A percentile compares a stretch with the other conserved stretches of the same genome.
phyloP scores from a whole-genome alignment of 2,797 vertebrate genomes.

The Anisognathus igniventris region DNA sequence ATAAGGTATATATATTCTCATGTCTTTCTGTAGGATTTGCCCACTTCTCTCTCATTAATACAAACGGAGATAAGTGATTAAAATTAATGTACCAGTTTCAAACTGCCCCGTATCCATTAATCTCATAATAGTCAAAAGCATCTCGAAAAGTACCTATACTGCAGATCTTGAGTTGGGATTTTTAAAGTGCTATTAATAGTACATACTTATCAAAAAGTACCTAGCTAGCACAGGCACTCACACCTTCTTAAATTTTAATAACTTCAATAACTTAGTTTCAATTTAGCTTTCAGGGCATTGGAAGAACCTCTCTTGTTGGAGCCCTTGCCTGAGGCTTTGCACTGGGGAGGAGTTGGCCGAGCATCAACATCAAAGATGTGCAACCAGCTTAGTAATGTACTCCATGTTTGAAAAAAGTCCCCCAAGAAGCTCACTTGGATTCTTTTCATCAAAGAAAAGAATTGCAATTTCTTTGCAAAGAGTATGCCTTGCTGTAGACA shows the following conservation, averaged over 20 bases:
- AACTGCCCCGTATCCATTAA: conserved; percentile 43
- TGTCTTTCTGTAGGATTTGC: background rate
- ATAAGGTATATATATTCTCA: background rate
- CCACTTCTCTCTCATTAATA: conserved; percentile 40
- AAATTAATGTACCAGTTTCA: conserved; percentile 51
- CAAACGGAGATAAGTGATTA: conserved; percentile 42
- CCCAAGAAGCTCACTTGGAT: background rate
- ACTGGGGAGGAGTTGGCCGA: background rate
- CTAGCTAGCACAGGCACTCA: background rate
- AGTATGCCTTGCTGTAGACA: background rate
- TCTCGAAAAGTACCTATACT: background rate
- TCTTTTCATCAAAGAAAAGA: background rate
- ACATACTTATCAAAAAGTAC: conserved; percentile 33
- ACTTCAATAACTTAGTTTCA: conserved; percentile 14
- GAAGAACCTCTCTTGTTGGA: background rate
- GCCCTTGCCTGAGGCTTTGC: background rate
- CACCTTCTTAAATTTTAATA: conserved; percentile 44
- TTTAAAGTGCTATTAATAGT: conserved; percentile 22
- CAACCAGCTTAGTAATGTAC: background rate
- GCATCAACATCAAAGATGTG: background rate
- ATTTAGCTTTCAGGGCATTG: background rate
- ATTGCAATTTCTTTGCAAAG: background rate
- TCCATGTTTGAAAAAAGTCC: background rate
- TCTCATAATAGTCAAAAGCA: conserved; percentile 30
- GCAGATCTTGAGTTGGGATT: background rate